Conservation (phyloP, 2,888 invertebrate species). For the Muscina levida region DNA sequence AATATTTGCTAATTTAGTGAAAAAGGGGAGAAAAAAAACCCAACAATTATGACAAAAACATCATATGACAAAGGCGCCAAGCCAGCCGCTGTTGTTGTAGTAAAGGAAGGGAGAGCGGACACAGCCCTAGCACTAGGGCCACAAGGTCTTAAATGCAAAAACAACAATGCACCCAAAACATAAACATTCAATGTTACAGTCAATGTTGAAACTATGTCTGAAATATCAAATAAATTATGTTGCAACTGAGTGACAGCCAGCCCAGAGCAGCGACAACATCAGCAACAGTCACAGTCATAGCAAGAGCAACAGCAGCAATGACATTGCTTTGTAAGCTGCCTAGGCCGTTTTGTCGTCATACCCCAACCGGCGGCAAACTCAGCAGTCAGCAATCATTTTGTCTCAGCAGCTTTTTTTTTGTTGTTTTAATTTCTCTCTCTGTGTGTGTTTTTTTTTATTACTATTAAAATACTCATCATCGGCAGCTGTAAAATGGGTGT, state of each 20-base stretch:
- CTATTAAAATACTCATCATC: too few relatives aligned
- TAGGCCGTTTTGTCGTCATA: too few relatives aligned
- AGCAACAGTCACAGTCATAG: too few relatives aligned
- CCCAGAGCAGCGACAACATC: background rate
- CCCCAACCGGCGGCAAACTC: background rate
- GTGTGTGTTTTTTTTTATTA: too few relatives aligned
- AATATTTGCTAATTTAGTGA: conserved; percentile 18
- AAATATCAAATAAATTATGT: conserved; percentile 15
- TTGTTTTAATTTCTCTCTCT: too few relatives aligned
- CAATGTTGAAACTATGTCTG: conserved; percentile 44
- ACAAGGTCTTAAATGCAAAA: background rate
- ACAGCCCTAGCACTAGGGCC: too few relatives aligned
- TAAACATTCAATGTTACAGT: conserved; percentile 47
- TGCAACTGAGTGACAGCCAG: background rate
- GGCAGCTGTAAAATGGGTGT: conserved; percentile 16
- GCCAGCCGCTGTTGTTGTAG: conserved; percentile 41
- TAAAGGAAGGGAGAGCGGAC: conserved; percentile 15
- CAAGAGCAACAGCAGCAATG: conserved; percentile 1
- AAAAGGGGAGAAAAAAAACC: background rate
- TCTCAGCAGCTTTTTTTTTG: too few relatives aligned
- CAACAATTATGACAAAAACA: background rate
- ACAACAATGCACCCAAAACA: background rate
- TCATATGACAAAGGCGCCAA: conserved; percentile 53
- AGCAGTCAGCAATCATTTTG: too few relatives aligned
- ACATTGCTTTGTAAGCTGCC: conserved; percentile 21